phyloP scores from a whole-genome alignment of 2,888 invertebrate species.

The Tipula vernalis region DNA sequence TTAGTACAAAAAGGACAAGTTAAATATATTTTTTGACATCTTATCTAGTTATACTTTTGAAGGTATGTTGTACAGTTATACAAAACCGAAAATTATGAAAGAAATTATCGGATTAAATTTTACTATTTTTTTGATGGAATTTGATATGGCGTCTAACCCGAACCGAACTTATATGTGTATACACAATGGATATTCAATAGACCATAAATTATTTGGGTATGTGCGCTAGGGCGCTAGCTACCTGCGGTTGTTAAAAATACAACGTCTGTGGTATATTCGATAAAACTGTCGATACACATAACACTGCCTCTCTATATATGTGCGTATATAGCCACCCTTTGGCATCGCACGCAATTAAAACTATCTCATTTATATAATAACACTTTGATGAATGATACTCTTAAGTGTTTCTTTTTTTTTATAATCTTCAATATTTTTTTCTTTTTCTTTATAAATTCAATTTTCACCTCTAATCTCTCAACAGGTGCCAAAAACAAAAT shows the following conservation, averaged over 20 bases:
- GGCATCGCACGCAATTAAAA: not conserved
- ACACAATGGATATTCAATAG: not conserved
- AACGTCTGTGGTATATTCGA: not conserved
- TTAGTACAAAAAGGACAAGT: not conserved
- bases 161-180: not conserved
- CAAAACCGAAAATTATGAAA: not conserved
- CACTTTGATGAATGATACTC: not conserved
- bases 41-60: not conserved
- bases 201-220: not conserved
- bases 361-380: not conserved
- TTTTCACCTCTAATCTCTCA: conserved; percentile 4
- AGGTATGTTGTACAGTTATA: not conserved
- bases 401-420: not conserved
- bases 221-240: not conserved
- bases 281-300: not conserved
- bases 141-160: not conserved
- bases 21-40: not conserved
- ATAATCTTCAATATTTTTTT: not conserved
- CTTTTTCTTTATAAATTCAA: not conserved
- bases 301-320: not conserved
- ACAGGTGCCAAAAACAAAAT: conserved; percentile 4
- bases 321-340: not conserved
- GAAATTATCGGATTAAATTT: not conserved
- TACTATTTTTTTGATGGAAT: not conserved
- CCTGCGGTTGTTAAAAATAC: not conserved